Base-by-base conservation (phyloP, 1,140 invertebrate genomes). In the Penaeus vannamei region DNA sequence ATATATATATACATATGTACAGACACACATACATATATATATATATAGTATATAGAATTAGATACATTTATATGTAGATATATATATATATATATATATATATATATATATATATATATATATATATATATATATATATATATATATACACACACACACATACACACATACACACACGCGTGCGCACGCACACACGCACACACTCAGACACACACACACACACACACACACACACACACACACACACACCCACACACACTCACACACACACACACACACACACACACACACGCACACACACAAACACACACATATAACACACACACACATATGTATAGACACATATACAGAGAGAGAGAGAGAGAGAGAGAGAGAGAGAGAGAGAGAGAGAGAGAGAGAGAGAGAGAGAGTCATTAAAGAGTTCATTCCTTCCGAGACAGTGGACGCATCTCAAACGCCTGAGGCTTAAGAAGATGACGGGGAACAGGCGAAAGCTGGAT, bases 241-340 rank as follows among this genome's bases (percentile, higher is more conserved):
- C 29, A 69, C 29, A 69, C 64, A 69, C 64, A 69, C 64, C 3
- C 64, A 69, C 64, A 69, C 64, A 69, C 64, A 29, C 64, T 5
- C 64, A 69, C 64, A 69, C 64, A 69, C 64, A 69, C 64, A 69
- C 64, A 69, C 64, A 69, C 64, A 69, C 64, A 69, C 64, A 69
- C 64, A 69, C 64, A 69, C 3, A 69, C 23, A 69, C 23, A 69
- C 23, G 14, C 23, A 69, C 23, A 69, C 23, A 69, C 3, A 69
- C 23, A 69, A 2, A 69, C 23, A 69, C 23, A 69, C 23, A 69
- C 23, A 69, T 7, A 69, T 7, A 69, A n/a, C n/a, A n/a, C n/a
- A n/a, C n/a, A n/a, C n/a, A n/a, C n/a, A n/a, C n/a, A n/a, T n/a
- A n/a, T n/a, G n/a, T n/a, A n/a, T n/a, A n/a, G n/a, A n/a, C n/a